These are phyloP conservation scores for Pantelozetes paolii DNA, from an alignment of 2,888 invertebrate genomes.

Conservation along the genomic window DNA sequence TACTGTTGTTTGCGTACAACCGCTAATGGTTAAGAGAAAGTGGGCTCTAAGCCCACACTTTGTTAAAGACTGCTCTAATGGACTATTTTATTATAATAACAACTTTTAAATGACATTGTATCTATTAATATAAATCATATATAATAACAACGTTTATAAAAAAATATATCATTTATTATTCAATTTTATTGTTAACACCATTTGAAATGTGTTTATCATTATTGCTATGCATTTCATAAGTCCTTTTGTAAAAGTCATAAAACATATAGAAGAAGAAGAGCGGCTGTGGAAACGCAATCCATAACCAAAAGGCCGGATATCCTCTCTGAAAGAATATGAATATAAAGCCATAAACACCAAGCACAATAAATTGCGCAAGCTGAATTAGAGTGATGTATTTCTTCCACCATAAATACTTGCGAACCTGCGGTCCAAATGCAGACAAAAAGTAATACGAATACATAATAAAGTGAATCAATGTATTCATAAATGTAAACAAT, in stretches of 20 bases:
- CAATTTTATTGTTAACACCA: no score
- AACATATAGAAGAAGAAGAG: slow-evolving; percentile 36
- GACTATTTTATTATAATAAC: no score
- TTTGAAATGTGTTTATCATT: no score
- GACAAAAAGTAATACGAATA: slow-evolving; percentile 34
- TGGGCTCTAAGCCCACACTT: no score
- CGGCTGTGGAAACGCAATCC: slow-evolving; percentile 3
- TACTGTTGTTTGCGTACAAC: no score
- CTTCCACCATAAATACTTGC: slow-evolving; percentile 38
- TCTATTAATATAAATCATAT: no score
- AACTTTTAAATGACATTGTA: no score
- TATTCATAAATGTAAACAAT: slow-evolving; percentile 32
- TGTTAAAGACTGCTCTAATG: no score
- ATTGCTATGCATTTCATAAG: slow-evolving; percentile 27
- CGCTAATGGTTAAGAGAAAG: no score
- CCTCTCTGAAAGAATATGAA: slow-evolving; percentile 31
- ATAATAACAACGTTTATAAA: no score
- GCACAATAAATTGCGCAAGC: slow-evolving; percentile 24
- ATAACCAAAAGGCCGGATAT: slow-evolving; percentile 29
- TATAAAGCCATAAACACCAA: not conserved
- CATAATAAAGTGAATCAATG: slow-evolving; percentile 36
- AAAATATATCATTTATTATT: no score
- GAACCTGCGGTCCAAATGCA: slow-evolving; percentile 5
- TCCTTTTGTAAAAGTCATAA: slow-evolving; percentile 31
- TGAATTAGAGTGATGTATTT: slow-evolving; percentile 34